These are phyloP conservation scores for Otocyon megalotis DNA, from an alignment of 2,113 vertebrate species.

Conservation along the genomic window DNA sequence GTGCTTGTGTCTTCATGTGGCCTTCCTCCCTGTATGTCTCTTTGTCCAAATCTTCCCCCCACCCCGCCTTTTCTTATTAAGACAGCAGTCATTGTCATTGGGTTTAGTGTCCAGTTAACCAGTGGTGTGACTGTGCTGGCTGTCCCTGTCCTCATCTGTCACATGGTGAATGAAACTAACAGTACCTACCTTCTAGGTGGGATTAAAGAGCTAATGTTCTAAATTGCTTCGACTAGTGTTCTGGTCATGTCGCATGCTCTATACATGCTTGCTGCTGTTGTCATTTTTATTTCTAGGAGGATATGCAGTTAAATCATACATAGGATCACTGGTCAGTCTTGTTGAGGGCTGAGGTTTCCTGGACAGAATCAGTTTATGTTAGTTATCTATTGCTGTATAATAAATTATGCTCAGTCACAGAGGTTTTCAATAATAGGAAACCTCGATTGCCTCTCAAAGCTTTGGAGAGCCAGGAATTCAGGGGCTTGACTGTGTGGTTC, in stretches of 20 bases:
- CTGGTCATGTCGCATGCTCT: background rate
- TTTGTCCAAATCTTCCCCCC: background rate
- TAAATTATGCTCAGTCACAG: background rate
- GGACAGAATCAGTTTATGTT: background rate
- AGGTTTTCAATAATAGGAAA: background rate
- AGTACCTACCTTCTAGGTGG: background rate
- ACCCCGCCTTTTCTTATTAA: background rate
- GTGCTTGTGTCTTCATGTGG: rapidly evolving
- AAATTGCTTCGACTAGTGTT: background rate
- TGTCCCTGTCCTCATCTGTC: background rate
- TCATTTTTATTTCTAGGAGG: background rate
- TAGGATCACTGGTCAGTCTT: background rate
- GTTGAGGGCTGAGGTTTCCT: background rate
- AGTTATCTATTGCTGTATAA: background rate
- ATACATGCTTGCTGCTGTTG: rapidly evolving
- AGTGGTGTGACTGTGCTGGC: background rate
- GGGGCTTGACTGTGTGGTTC: background rate
- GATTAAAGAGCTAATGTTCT: background rate
- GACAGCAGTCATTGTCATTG: background rate
- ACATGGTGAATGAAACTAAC: background rate
- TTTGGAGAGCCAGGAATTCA: background rate
- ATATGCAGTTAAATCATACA: rapidly evolving
- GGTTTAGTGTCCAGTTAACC: background rate
- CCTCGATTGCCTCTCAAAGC: rapidly evolving
- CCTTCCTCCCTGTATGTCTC: background rate